Percentiles rank a stretch among this genome's conserved stretches.
These are phyloP conservation scores for Oedothorax gibbosus DNA, from an alignment of 1,140 invertebrate genomes.

Conservation along the genomic window DNA sequence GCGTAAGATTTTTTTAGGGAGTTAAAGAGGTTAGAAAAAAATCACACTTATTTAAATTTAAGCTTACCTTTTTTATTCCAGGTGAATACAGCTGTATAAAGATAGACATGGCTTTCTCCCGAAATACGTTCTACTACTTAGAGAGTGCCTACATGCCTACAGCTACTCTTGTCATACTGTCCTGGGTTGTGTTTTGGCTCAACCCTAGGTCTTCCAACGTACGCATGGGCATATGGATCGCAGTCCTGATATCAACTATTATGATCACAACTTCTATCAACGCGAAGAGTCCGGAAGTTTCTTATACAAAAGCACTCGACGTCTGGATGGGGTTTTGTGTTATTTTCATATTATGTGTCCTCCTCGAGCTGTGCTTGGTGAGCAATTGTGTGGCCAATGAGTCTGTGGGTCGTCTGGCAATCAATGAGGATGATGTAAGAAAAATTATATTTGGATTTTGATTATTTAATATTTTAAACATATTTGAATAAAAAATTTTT, in stretches of 20 bases:
- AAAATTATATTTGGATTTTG: too few species aligned
- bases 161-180: constrained; percentile 65
- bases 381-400: constrained; percentile 59
- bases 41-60: too few species aligned
- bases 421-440: too few species aligned
- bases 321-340: constrained; percentile 67
- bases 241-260: constrained; percentile 86
- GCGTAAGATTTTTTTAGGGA: too few species aligned
- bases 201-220: constrained; percentile 89
- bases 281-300: constrained; percentile 80
- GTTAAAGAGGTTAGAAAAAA: too few species aligned
- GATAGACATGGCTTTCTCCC: constrained; percentile 31
- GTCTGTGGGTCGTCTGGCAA: too few species aligned
- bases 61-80: not conserved
- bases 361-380: constrained; percentile 68
- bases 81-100: constrained; percentile 55
- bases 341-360: constrained; percentile 66
- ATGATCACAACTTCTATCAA: constrained; percentile 92
- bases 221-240: constrained; percentile 88
- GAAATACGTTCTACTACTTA: constrained; percentile 57
- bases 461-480: too few species aligned
- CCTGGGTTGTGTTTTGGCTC: constrained; percentile 83
- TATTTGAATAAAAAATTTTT: too few species aligned
- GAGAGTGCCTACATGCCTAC: constrained; percentile 49
- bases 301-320: constrained; percentile 68